phyloP scores from a whole-genome alignment of 2,888 invertebrate species.

The Drosophila vallismaia region DNA sequence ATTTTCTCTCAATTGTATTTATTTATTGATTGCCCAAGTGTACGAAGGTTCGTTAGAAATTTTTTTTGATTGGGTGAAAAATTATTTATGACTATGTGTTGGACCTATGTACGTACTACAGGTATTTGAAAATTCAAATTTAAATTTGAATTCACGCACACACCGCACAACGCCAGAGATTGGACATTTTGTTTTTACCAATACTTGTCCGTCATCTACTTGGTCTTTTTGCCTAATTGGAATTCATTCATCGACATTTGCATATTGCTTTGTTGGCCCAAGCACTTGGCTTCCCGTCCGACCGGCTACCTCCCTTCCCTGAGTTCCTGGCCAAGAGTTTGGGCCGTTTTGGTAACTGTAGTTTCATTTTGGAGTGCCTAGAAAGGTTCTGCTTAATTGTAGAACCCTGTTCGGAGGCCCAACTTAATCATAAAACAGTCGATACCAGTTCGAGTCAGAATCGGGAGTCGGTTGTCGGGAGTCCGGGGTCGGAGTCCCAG shows the following conservation, averaged over 20 bases:
- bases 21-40: slow-evolving; percentile 64
- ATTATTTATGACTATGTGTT: slow-evolving; percentile 74
- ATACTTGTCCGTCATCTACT: slow-evolving; percentile 32
- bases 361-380: slow-evolving; percentile 67
- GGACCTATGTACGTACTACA: slow-evolving; percentile 1
- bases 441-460: slow-evolving; percentile 3
- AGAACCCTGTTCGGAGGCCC: slow-evolving; percentile 50
- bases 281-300: slow-evolving; percentile 56
- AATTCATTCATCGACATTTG: slow-evolving; percentile 76
- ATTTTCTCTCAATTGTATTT: slow-evolving; percentile 37
- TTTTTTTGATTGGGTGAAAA: slow-evolving; percentile 73
- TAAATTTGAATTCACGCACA: slow-evolving; percentile 50
- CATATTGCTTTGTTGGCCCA: slow-evolving; percentile 74
- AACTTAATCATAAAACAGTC: slow-evolving; percentile 69
- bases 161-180: slow-evolving; percentile 23
- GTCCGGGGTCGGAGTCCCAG: background rate
- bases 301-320: too few relatives aligned
- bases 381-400: slow-evolving; percentile 77
- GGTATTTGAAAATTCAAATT: slow-evolving; percentile 40
- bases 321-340: slow-evolving; percentile 1
- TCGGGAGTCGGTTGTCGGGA: background rate
- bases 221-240: slow-evolving; percentile 76
- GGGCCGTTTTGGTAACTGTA: slow-evolving; percentile 67
- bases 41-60: slow-evolving; percentile 66
- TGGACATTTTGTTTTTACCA: slow-evolving; percentile 29